These are phyloP conservation scores for Drosophila persimilis DNA, from an alignment of 1,140 invertebrate genomes.

Conservation along the genomic window DNA sequence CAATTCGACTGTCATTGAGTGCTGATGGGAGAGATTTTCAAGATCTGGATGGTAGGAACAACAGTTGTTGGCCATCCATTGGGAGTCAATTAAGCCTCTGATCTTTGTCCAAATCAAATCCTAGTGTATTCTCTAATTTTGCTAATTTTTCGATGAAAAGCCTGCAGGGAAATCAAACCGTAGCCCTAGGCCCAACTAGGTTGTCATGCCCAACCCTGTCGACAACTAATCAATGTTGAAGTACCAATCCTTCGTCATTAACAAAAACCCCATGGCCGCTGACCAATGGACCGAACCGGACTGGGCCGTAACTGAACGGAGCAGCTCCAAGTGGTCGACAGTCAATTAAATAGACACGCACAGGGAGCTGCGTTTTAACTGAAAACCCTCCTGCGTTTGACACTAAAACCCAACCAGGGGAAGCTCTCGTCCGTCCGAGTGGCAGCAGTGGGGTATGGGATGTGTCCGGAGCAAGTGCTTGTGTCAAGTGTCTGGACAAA, in stretches of 20 bases:
- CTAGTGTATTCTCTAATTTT: background rate
- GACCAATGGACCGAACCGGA: conserved; percentile 27
- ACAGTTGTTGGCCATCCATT: background rate
- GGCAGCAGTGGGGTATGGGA: background rate
- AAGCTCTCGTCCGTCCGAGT: background rate
- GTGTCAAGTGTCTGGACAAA: conserved; percentile 79
- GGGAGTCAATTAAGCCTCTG: background rate
- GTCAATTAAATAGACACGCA: conserved; percentile 80
- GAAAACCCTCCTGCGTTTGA: conserved; percentile 56
- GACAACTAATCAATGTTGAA: conserved; percentile 70
- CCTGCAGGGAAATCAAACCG: conserved; percentile 16
- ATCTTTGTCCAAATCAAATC: background rate
- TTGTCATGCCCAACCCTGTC: no score
- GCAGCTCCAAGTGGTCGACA: conserved; percentile 73
- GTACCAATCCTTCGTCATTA: conserved; percentile 61
- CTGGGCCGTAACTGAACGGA: conserved; percentile 12
- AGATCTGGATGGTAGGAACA: background rate
- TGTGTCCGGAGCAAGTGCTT: conserved; percentile 61
- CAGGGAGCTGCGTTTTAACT: background rate
- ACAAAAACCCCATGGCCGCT: conserved; percentile 42
- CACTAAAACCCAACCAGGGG: conserved; percentile 54
- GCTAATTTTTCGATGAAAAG: conserved; percentile 23
- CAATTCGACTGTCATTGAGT: conserved; percentile 47
- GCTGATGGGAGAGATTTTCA: background rate
- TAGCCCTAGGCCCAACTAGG: background rate